Evolutionary conservation across 2,888 invertebrate species (phyloP).

Genomic region (Conops quadrifasciatus): DNA sequence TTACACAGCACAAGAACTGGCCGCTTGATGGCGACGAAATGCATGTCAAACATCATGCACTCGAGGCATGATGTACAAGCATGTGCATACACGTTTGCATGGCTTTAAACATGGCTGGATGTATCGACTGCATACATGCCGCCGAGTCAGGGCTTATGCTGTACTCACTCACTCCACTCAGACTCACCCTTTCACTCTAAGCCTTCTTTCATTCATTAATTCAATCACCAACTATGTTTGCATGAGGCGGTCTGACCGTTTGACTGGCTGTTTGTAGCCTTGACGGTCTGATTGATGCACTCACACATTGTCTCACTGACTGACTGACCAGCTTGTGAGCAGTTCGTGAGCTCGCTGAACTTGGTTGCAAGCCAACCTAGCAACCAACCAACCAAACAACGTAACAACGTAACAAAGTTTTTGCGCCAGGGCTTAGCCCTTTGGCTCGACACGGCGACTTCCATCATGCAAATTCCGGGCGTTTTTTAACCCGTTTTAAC

Average conservation of each 20-base stretch:
- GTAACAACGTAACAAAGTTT: no score
- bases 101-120: no score
- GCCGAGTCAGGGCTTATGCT: neutral
- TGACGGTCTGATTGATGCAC: neutral
- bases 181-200: neutral
- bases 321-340: neutral
- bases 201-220: neutral
- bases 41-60: slow-evolving; percentile 3
- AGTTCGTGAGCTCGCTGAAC: neutral
- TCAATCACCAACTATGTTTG: neutral
- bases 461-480: no score
- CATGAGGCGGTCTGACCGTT: no score
- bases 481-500: no score
- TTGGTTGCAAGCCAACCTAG: no score
- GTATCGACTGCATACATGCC: no score
- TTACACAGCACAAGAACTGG: neutral
- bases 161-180: neutral
- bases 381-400: no score
- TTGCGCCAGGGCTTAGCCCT: no score
- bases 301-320: neutral
- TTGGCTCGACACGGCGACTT: no score
- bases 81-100: no score
- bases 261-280: neutral
- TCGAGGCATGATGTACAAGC: neutral
- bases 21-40: neutral